Evolutionary conservation across 2,113 vertebrate species (phyloP).

Genomic region (Tachysurus fulvidraco): DNA sequence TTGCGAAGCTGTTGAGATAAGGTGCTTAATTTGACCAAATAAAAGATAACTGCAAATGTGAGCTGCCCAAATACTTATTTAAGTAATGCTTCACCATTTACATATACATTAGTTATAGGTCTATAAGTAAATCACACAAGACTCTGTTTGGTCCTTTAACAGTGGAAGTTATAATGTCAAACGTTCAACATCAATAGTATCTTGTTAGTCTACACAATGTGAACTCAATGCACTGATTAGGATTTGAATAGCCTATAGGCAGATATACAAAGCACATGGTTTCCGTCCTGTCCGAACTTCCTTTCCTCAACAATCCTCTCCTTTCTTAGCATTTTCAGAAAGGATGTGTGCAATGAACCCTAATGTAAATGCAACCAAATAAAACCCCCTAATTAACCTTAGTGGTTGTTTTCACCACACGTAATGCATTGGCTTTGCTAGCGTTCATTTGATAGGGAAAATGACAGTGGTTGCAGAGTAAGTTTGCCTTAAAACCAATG

Average conservation of each 20-base stretch:
- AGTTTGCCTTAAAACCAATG: conserved; percentile 74
- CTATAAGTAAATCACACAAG: not conserved
- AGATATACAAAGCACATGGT: conserved; percentile 66
- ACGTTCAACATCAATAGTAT: conserved; percentile 4
- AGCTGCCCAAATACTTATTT: not conserved
- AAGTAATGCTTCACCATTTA: no score
- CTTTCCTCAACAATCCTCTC: conserved; percentile 65
- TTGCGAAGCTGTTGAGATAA: not conserved
- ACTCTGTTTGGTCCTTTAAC: not conserved
- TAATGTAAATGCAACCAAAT: conserved; percentile 77
- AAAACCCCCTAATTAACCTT: conserved; percentile 64
- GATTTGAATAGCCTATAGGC: conserved; percentile 70
- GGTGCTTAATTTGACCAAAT: not conserved
- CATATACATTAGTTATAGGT: not conserved
- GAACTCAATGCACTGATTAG: conserved; percentile 41
- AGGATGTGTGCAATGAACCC: conserved; percentile 69
- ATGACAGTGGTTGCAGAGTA: conserved; percentile 72
- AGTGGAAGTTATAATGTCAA: conserved; percentile 1
- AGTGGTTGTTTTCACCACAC: conserved; percentile 62
- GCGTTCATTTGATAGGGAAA: conserved; percentile 79
- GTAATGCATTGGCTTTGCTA: conserved; percentile 60
- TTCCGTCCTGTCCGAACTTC: conserved; percentile 65
- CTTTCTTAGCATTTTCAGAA: conserved; percentile 63
- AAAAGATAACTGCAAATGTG: not conserved
- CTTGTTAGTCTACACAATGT: conserved; percentile 47